phyloP scores from a whole-genome alignment of 1,140 invertebrate species.

The Manduca sexta region DNA sequence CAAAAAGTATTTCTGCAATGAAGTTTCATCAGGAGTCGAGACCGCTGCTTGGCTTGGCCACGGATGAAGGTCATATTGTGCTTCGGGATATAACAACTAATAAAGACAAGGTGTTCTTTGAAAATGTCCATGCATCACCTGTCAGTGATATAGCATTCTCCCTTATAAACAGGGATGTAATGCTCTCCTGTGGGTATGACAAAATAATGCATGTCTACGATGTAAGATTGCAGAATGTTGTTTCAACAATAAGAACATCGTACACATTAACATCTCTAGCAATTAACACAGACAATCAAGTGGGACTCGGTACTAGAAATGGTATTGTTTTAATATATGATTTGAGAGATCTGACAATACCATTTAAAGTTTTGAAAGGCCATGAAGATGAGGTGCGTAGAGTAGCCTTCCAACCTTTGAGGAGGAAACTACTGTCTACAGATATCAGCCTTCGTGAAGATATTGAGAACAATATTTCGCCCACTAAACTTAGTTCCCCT shows the following conservation, averaged over 20 bases:
- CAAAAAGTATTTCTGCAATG: conserved; percentile 63
- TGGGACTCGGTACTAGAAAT: conserved; percentile 64
- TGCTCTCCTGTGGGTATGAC: conserved; percentile 65
- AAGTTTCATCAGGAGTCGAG: conserved; percentile 66
- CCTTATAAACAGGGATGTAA: conserved; percentile 63
- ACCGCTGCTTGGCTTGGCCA: conserved; percentile 58
- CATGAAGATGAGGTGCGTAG: conserved; percentile 54
- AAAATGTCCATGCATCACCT: conserved; percentile 66
- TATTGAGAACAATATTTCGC: conserved; percentile 29
- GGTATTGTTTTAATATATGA: conserved; percentile 62
- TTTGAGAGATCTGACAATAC: conserved; percentile 52
- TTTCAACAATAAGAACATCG: conserved; percentile 55
- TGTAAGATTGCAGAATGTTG: conserved; percentile 57
- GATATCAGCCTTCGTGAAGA: conserved; percentile 62
- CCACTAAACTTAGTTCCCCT: conserved; percentile 39
- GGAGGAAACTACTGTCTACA: conserved; percentile 41
- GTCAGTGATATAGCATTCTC: conserved; percentile 66
- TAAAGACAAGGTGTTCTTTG: conserved; percentile 64
- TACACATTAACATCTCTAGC: conserved; percentile 59
- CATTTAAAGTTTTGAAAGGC: conserved; percentile 50
- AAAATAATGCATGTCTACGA: conserved; percentile 67
- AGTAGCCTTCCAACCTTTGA: conserved; percentile 58
- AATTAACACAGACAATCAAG: conserved; percentile 51
- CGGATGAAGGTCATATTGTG: conserved; percentile 66
- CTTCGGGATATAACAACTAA: conserved; percentile 63